These are phyloP conservation scores for Mobula birostris DNA, from an alignment of 2,113 vertebrate genomes.

Conservation along the genomic window DNA sequence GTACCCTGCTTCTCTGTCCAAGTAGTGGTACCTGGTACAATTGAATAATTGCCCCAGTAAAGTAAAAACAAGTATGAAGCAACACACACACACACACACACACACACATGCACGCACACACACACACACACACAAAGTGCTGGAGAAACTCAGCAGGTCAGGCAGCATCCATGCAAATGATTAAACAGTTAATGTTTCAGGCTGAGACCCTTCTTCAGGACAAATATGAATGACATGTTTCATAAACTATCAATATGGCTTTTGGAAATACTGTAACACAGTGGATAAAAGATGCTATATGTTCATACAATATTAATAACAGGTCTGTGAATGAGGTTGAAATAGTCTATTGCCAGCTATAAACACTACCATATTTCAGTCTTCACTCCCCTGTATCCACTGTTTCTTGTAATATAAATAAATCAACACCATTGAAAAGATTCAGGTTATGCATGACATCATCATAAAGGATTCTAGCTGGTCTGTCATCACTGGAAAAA, in stretches of 20 bases:
- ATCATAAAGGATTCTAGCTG: background rate
- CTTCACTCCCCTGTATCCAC: background rate
- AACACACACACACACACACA: too few relatives aligned
- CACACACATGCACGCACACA: too few relatives aligned
- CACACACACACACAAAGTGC: too few relatives aligned
- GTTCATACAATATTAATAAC: background rate
- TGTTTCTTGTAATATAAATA: background rate
- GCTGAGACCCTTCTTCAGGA: too few relatives aligned
- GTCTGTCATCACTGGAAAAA: background rate
- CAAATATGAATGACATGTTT: background rate
- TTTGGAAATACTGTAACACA: background rate
- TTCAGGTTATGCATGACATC: background rate
- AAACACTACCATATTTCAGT: background rate
- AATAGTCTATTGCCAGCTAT: background rate
- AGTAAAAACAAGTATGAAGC: background rate
- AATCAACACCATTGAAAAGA: background rate
- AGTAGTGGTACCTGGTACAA: background rate
- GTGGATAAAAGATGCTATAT: background rate
- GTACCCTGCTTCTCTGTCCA: background rate
- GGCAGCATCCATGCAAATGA: too few relatives aligned
- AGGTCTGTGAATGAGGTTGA: background rate
- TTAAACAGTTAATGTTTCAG: too few relatives aligned
- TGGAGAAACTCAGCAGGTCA: too few relatives aligned
- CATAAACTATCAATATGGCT: background rate
- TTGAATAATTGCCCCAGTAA: background rate